A percentile compares a stretch with the other conserved stretches of the same genome.
phyloP scores from a whole-genome alignment of 2,797 vertebrate species.

The Eupleurogrammus muticus region DNA sequence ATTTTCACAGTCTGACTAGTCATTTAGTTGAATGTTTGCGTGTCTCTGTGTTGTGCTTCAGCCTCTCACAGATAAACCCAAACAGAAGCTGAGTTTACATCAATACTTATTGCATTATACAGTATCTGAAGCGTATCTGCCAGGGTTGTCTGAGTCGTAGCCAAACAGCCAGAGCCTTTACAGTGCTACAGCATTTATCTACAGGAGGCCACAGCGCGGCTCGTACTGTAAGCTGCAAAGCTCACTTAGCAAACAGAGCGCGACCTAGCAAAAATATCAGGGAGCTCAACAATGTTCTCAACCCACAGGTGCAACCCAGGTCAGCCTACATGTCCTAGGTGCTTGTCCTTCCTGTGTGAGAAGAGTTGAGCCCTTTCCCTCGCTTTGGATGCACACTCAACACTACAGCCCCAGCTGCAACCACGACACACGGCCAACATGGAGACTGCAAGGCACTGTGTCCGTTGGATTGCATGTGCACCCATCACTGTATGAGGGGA shows the following conservation, averaged over 20 bases:
- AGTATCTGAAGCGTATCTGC: conserved; percentile 11
- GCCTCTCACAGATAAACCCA: conserved; percentile 30
- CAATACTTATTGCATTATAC: conserved; percentile 47
- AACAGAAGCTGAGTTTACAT: conserved; percentile 40
- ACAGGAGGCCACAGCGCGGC: conserved; percentile 21
- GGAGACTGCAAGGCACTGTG: conserved; percentile 21
- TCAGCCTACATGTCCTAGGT: background rate
- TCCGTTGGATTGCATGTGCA: conserved; percentile 34
- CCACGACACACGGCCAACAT: conserved; percentile 28
- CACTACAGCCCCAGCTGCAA: conserved; percentile 19
- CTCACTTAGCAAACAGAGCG: conserved; percentile 16
- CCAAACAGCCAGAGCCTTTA: conserved; percentile 15
- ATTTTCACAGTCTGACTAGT: conserved; percentile 26
- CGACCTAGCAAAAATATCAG: conserved; percentile 35
- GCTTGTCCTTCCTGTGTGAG: background rate
- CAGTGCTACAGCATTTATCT: conserved; percentile 33
- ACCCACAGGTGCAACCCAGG: conserved; percentile 8
- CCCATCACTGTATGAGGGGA: conserved; percentile 6
- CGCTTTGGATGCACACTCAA: background rate
- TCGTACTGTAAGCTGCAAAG: background rate
- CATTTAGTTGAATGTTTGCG: conserved; percentile 7
- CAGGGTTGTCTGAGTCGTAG: conserved; percentile 1
- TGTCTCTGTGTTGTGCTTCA: background rate
- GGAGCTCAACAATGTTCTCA: conserved; percentile 19
- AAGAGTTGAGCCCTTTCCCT: conserved; percentile 15